A percentile compares a stretch with the other conserved stretches of the same genome.
Evolutionary conservation across 2,888 invertebrate species (phyloP).

Genomic region (Bembecia ichneumoniformis): DNA sequence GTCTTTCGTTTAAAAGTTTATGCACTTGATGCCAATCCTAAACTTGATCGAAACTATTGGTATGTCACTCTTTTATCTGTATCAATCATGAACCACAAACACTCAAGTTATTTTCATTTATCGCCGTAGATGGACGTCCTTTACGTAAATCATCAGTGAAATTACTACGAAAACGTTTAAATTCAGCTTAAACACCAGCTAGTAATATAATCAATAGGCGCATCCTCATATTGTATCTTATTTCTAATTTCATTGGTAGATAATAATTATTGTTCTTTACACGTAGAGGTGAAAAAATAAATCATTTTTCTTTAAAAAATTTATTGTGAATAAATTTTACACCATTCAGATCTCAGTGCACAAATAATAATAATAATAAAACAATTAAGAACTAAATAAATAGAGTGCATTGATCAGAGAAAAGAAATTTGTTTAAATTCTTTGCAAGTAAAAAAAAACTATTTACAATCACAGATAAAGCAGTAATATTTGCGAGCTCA

Average conservation of each 20-base stretch:
- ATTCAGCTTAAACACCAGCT: too few relatives aligned
- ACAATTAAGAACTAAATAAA: conserved; percentile 58
- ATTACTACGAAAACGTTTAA: too few relatives aligned
- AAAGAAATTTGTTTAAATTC: conserved; percentile 50
- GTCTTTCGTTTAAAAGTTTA: too few relatives aligned
- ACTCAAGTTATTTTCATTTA: too few relatives aligned
- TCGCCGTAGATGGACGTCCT: too few relatives aligned
- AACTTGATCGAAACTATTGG: too few relatives aligned
- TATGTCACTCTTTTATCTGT: too few relatives aligned
- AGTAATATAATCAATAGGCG: too few relatives aligned
- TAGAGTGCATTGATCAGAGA: conserved; percentile 61
- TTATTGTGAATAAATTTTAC: conserved; percentile 46
- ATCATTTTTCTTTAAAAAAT: conserved; percentile 32
- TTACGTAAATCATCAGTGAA: too few relatives aligned
- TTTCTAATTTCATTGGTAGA: background rate
- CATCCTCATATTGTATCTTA: background rate
- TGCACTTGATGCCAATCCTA: too few relatives aligned
- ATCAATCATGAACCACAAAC: too few relatives aligned
- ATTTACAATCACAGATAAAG: conserved; percentile 65
- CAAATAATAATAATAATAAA: conserved; percentile 53
- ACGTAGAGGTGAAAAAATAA: conserved; percentile 7
- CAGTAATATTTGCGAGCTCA: conserved; percentile 51
- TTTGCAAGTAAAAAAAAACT: conserved; percentile 33
- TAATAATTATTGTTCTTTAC: conserved; percentile 4
- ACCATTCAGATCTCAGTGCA: conserved; percentile 67